Base-by-base conservation (phyloP, 1,140 invertebrate genomes). In the Meloidogyne floridensis region DNA sequence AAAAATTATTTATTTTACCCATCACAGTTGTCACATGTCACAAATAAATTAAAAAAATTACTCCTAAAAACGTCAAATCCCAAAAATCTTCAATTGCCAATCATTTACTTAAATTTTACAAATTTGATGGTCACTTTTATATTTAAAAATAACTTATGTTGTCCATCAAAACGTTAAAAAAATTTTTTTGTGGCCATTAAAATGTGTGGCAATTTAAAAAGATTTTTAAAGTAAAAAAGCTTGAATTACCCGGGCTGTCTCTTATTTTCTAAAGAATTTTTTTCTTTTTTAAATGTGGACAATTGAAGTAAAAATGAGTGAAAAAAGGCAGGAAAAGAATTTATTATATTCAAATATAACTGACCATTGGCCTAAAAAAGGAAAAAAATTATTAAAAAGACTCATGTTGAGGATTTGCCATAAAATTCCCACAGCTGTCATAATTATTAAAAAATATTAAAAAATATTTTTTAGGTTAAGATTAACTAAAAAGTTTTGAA, bases 161-260 rank as follows among this genome's bases (percentile, higher is more conserved):
- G 56, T 59, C 56, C 56, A 59, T 59, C 56, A 59, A 59, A 59
- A 59, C 56, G 56, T 59, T 59, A n/a, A 59, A 59, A 15, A 59
- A 59, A 32, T 59, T 15, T 15, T n/a, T 59, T 59, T 59, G 11
- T 6, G 13, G 11, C 15, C 32, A 32, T 32, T 32, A 32, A 32
- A 32, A 32, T 59, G 56, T 59, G 56, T 59, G 56, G 56, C 56
- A 32, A 32, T 32, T 32, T 15, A 59, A 59, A 59, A 59, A 59
- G 56, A 11, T 59, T 59, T 15, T 32, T 32, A 32, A 32, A 32
- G 32, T 32, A 32, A 32, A 32, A 59, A 59, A 59, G 6, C 13
- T 9, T 11, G 56, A 59, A 59, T 59, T 59, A 59, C 56, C 56
- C 56, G 13, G 56, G 3, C 56, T 59, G 56, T 59, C 15, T 59